A percentile compares a stretch with the other conserved stretches of the same genome.
Conservation (phyloP, 2,113 vertebrate genomes). For the Sarotherodon lohbergeri region DNA sequence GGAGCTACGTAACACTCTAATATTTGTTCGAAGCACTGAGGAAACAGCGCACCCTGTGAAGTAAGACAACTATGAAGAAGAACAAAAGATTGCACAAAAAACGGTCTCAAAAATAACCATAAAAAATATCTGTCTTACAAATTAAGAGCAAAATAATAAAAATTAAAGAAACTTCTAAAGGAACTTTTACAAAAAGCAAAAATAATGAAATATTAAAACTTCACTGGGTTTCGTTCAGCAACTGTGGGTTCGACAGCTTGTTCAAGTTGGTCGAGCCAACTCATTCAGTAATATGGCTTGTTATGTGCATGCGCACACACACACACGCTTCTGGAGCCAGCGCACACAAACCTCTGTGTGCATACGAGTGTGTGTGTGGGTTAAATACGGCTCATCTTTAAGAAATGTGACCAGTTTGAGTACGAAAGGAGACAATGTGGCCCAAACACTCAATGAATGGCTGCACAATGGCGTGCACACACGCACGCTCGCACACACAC, state of each 20-base stretch:
- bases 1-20: conserved; percentile 12
- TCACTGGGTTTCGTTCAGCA: conserved; percentile 37
- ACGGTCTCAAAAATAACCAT: conserved; percentile 67
- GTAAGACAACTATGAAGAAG: conserved; percentile 22
- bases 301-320: background rate
- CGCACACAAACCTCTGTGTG: background rate
- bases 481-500: accelerated
- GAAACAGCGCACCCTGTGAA: conserved; percentile 5
- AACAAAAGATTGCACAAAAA: conserved; percentile 66
- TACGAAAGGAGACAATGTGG: background rate
- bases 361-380: background rate
- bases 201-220: conserved; percentile 50
- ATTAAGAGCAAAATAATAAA: conserved; percentile 64
- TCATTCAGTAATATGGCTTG: background rate
- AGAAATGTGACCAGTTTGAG: conserved; percentile 13
- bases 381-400: background rate
- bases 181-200: conserved; percentile 81
- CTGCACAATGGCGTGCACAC: background rate
- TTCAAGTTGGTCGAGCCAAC: background rate
- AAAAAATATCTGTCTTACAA: conserved; percentile 66
- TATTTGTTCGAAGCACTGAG: conserved; percentile 44
- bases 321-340: background rate
- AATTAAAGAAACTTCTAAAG: conserved; percentile 19
- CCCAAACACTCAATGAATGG: background rate
- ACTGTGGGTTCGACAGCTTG: background rate